A percentile compares a stretch with the other conserved stretches of the same genome.
Evolutionary conservation across 1,140 invertebrate species (phyloP).

Genomic region (Teleopsis dalmanni): DNA sequence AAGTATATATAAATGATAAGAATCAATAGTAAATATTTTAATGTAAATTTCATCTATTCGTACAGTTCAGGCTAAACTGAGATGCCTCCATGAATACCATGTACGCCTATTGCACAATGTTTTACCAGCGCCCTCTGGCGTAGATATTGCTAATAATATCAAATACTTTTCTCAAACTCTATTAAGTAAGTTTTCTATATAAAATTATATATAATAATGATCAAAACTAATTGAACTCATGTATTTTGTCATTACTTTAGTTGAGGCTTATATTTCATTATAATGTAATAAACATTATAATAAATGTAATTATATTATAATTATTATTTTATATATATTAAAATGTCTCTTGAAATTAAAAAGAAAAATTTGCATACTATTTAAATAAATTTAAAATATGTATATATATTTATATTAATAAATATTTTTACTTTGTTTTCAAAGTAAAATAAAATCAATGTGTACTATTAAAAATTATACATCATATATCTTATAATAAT

Average conservation of each 20-base stretch:
- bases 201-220: no score
- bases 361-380: no score
- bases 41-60: constrained; percentile 11
- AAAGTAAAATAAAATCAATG: no score
- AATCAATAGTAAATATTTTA: neutral
- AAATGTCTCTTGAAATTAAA: no score
- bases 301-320: no score
- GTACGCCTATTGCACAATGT: constrained; percentile 83
- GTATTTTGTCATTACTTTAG: no score
- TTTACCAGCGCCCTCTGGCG: constrained; percentile 84
- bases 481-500: no score
- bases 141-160: constrained; percentile 93
- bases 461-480: no score
- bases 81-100: constrained; percentile 93
- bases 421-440: neutral
- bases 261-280: no score
- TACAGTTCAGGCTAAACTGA: constrained; percentile 94
- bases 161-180: constrained; percentile 97
- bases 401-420: neutral
- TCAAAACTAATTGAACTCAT: no score
- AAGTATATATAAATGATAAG: constrained; percentile 42
- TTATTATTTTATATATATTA: no score
- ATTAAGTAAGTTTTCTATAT: constrained; percentile 73
- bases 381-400: neutral
- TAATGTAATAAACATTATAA: no score